phyloP scores from a whole-genome alignment of 2,888 invertebrate genomes.

The Tetrapedia diversipes region DNA sequence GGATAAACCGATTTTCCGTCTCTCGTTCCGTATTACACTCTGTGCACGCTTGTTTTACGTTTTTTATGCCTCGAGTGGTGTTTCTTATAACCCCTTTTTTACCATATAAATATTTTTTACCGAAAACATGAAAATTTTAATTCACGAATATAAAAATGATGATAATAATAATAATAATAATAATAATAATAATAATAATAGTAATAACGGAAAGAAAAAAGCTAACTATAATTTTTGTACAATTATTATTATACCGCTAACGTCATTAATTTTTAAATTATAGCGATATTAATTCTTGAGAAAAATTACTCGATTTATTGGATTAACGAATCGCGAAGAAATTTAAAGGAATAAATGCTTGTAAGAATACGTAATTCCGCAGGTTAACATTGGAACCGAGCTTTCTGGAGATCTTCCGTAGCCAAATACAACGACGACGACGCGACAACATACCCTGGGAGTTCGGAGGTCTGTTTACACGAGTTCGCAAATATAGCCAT shows the following conservation, averaged over 20 bases:
- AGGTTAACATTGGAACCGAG: constrained; percentile 31
- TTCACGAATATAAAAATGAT: background rate
- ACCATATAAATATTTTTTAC: constrained; percentile 6
- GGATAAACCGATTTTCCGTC: constrained; percentile 39
- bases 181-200: too few species aligned
- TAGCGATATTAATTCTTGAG: too few species aligned
- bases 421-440: constrained; percentile 65
- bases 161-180: background rate
- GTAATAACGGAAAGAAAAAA: too few species aligned
- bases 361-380: constrained; percentile 39
- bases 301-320: background rate
- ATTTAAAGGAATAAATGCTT: constrained; percentile 29
- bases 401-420: constrained; percentile 57
- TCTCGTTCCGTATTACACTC: constrained; percentile 15
- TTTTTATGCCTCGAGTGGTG: constrained; percentile 11
- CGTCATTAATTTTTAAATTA: background rate
- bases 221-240: too few species aligned
- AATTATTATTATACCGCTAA: too few species aligned
- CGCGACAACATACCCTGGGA: constrained; percentile 61
- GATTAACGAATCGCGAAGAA: constrained; percentile 1
- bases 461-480: constrained; percentile 76
- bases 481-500: constrained; percentile 79
- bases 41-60: constrained; percentile 5
- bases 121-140: constrained; percentile 1
- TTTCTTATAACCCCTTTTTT: constrained; percentile 12